Conservation (phyloP, 2,797 vertebrate species). For the Mycteria americana region DNA sequence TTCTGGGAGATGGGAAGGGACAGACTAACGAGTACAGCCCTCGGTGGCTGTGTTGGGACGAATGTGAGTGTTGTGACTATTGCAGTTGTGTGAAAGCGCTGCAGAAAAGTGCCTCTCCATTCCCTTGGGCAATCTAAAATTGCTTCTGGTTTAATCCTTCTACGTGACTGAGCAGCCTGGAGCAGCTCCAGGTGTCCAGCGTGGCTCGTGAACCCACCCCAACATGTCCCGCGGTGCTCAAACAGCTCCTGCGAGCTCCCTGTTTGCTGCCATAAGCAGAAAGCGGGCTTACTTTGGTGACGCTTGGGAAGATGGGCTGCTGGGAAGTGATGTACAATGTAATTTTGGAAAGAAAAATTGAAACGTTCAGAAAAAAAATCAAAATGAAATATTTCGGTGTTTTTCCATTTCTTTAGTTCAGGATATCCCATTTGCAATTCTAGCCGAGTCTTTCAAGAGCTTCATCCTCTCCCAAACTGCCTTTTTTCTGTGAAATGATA, state of each 20-base stretch:
- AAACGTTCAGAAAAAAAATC: background rate
- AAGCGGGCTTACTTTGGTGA: background rate
- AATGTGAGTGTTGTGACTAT: background rate
- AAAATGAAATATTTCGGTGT: background rate
- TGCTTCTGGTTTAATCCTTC: background rate
- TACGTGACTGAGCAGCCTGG: background rate
- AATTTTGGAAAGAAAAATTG: background rate
- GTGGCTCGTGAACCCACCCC: fast-evolving
- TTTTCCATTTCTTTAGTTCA: background rate
- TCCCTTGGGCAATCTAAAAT: background rate
- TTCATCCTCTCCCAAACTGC: background rate
- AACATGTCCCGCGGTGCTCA: fast-evolving
- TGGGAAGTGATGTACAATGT: background rate
- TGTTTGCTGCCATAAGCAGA: background rate
- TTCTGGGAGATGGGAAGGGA: background rate
- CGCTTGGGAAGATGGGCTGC: background rate
- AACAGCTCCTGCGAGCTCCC: background rate
- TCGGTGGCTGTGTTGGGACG: background rate
- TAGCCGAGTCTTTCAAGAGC: background rate
- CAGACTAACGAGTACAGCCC: fast-evolving
- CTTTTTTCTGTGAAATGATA: background rate
- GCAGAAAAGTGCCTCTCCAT: fast-evolving
- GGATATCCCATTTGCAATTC: background rate
- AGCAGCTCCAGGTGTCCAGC: background rate
- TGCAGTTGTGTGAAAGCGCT: background rate